Conservation (phyloP, 64 coral and sea anemone species). For the Actinia tenebrosa region DNA sequence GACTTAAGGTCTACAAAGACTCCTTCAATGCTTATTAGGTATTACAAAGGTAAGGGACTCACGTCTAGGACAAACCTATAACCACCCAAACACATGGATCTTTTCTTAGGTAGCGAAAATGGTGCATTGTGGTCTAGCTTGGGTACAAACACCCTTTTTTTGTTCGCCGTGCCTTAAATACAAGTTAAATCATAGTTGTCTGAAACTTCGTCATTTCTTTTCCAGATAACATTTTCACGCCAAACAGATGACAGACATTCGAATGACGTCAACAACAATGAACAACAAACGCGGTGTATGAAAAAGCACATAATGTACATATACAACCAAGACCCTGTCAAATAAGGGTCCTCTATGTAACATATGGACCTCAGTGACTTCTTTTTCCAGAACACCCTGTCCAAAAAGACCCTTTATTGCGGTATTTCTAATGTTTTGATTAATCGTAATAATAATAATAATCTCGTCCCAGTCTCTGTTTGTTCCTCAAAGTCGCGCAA, state of each 20-base stretch:
- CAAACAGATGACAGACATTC: neutral
- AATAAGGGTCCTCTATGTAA: constrained; percentile 33
- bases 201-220: neutral
- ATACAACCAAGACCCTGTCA: constrained; percentile 1
- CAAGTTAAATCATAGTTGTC: too few relatives aligned
- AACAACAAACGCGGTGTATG: constrained; percentile 14
- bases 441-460: neutral
- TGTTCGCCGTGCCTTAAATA: too few relatives aligned
- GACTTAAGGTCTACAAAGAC: constrained; percentile 98
- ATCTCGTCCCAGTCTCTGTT: neutral
- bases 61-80: neutral
- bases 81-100: too few relatives aligned
- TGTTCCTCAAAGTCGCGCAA: neutral
- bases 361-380: constrained; percentile 8
- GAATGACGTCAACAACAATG: constrained; percentile 1
- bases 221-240: neutral
- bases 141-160: too few relatives aligned
- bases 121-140: too few relatives aligned
- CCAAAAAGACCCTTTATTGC: constrained; percentile 3
- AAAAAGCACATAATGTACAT: constrained; percentile 11
- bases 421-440: constrained; percentile 4
- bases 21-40: constrained; percentile 96
- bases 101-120: too few relatives aligned
- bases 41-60: neutral
- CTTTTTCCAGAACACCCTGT: neutral